Evolutionary conservation across 2,888 invertebrate genomes (phyloP).

Genomic region (Alviniconcha strummeri): DNA sequence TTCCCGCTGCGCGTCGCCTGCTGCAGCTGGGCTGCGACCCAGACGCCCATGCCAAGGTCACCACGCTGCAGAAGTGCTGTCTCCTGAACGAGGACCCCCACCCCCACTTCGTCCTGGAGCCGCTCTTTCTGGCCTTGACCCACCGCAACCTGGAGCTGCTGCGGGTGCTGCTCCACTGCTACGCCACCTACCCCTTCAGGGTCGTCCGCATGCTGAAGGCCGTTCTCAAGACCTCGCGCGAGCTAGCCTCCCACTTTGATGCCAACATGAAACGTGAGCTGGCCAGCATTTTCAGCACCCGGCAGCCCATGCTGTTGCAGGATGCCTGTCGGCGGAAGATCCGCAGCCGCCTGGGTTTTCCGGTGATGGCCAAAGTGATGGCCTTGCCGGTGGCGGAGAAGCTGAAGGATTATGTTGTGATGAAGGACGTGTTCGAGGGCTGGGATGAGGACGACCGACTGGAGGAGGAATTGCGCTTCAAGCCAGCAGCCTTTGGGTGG

Average conservation of each 20-base stretch:
- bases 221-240: conserved; percentile 59
- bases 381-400: conserved; percentile 60
- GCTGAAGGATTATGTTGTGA: conserved; percentile 64
- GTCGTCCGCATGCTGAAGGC: conserved; percentile 56
- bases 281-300: conserved; percentile 55
- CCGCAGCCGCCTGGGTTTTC: conserved; percentile 53
- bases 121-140: conserved; percentile 66
- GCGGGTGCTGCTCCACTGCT: conserved; percentile 61
- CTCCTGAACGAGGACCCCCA: conserved; percentile 64
- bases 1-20: conserved; percentile 57
- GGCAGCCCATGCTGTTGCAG: conserved; percentile 58
- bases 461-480: conserved; percentile 26
- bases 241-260: conserved; percentile 55
- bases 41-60: conserved; percentile 55
- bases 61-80: conserved; percentile 61
- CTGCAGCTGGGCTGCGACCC: conserved; percentile 68
- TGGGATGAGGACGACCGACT: conserved; percentile 40
- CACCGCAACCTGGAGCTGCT: conserved; percentile 66
- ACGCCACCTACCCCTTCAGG: conserved; percentile 55
- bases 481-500: conserved; percentile 27
- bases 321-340: conserved; percentile 62
- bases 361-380: conserved; percentile 54
- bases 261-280: conserved; percentile 54
- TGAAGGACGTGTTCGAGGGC: conserved; percentile 57
- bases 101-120: conserved; percentile 70